phyloP scores from a whole-genome alignment of 2,888 invertebrate genomes.

The Dynastes maya region DNA sequence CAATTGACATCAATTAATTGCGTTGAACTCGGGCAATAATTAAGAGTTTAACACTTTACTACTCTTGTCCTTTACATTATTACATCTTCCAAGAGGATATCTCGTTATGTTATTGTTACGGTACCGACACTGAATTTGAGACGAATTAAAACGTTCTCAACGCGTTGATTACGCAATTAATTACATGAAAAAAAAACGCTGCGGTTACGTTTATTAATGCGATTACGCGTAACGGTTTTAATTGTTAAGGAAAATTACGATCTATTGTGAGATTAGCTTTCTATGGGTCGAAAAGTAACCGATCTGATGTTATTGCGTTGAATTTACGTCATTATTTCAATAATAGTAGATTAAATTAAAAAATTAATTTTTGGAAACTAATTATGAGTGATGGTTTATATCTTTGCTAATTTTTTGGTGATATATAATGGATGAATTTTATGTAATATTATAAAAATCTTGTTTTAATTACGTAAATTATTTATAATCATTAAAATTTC shows the following conservation, averaged over 20 bases:
- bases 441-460: no score
- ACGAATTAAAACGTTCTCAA: neutral
- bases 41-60: neutral
- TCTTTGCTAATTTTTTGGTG: no score
- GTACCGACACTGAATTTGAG: constrained; percentile 1
- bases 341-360: no score
- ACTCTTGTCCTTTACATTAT: neutral
- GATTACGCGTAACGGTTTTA: neutral
- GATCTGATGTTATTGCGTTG: no score
- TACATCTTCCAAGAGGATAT: no score
- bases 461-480: no score
- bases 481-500: no score
- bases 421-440: no score
- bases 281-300: no score
- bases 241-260: neutral
- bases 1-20: constrained; percentile 32
- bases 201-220: neutral
- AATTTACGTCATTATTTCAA: no score
- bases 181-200: neutral
- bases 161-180: constrained; percentile 13
- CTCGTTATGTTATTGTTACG: neutral
- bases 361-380: no score
- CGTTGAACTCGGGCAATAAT: neutral
- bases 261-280: neutral
- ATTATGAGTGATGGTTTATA: no score